Base-by-base conservation (phyloP, 2,888 invertebrate genomes). In the Colostygia pectinataria region DNA sequence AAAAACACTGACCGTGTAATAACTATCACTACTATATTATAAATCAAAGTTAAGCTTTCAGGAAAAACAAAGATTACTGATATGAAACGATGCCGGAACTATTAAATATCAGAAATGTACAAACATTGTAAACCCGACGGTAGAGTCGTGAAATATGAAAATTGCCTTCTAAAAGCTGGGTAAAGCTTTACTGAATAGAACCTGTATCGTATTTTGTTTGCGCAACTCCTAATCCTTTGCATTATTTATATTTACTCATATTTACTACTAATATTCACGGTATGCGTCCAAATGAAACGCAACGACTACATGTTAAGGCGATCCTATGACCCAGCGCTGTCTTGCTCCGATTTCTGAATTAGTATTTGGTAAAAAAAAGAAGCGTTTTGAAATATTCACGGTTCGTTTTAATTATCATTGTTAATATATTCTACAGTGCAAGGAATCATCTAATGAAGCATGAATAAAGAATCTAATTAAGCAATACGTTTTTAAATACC, bases 201-300 rank as follows among this genome's bases (percentile, higher is more conserved):
- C 43, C 40, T 31, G 39, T 36, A 43, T 44, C 47, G 27, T 48
- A 53, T 53, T 44, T 48, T 48, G 48, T 53, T 47, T 53, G 52
- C 49, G 42, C 54, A 54, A 36, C 44, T 59, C 45, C 43, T 52
- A 56, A 56, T 55, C 53, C 54, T 36, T 28, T 28, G 55, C 52
- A 57, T 55, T 57, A 57, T 55, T 54, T 59, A 56, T 44, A 54
- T 59, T 54, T 50, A 45, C 52, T 53, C 39, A 50, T 46, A 53
- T 59, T 59, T 52, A 47, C 42, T 33, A 29, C 29, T 34, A 13
- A 42, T 28, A 33, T 52, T 42, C 38, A 46, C 36, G 31, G 54
- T 42, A 42, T 40, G 46, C 50, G 46, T 55, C 45, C 39, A 36
- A 54, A 57, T 48, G 50, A 56, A 58, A 50, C 43, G 49, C 53